Evolutionary conservation across 1,140 invertebrate genomes (phyloP), one percentile per base, ranked within the genome.

Genomic region (Lanistes nyassanus): DNA sequence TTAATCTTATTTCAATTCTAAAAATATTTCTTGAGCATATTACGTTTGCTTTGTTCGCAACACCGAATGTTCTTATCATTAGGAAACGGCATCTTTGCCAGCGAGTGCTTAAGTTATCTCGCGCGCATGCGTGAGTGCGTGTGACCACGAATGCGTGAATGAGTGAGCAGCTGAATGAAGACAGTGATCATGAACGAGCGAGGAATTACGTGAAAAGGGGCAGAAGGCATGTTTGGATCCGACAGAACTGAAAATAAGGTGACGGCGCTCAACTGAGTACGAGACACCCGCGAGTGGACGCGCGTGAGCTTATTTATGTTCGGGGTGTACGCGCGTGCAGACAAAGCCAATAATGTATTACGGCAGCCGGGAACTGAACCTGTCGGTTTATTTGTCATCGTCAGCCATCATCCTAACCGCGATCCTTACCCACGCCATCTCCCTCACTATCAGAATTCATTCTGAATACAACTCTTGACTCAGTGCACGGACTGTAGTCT

Each of bases 191-290:
- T 4, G n/a, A 62, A 62, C n/a, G 58, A 0, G 58, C n/a, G 23
- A n/a, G 53, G 53, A n/a, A n/a, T 13, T 13, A 31, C n/a, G 58
- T n/a, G 65, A 36, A 36, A 36, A 36, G n/a, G 65, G 37, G 65
- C 31, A 34, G 65, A 36, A 67, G 65, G 37, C 7, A 36, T 7
- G n/a, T 62, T 31, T 16, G 13, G 26, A n/a, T 62, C 11, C n/a
- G 11, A 29, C 53, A 29, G n/a, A 11, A 13, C 34, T 31, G n/a
- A 55, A n/a, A 55, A 13, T 13, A 55, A 55, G 53, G 6, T 31
- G 60, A 31, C 29, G 60, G 37, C 29, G 60, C 37, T 29, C 60
- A 64, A 64, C n/a, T 64, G 60, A 64, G 60, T 64, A 64, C 7
- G 7, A 31, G 7, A 16, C 60, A 36, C 37, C 31, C 60, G 60